Conservation (phyloP, 2,797 vertebrate genomes). For the Monodelphis domestica region DNA sequence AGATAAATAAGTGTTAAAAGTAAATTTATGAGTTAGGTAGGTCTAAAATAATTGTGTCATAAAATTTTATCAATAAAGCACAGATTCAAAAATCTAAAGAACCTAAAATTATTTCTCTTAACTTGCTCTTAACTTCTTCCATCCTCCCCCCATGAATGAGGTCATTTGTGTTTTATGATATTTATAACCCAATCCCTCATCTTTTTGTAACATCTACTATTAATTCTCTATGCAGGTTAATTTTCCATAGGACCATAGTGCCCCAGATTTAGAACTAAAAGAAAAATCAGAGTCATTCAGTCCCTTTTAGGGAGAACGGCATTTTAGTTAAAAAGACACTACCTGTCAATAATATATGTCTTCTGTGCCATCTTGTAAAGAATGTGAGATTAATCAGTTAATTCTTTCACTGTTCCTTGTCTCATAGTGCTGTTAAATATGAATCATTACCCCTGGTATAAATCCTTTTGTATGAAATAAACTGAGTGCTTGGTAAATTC, state of each 20-base stretch:
- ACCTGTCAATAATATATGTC: background rate
- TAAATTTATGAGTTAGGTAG: background rate
- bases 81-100: background rate
- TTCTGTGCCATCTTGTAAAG: background rate
- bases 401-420: background rate
- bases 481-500: background rate
- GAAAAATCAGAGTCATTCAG: background rate
- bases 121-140: background rate
- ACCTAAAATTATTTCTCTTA: background rate
- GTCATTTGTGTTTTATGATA: background rate
- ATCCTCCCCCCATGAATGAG: background rate
- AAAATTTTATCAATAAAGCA: background rate
- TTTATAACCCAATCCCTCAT: background rate
- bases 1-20: background rate
- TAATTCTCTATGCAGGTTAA: background rate
- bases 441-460: background rate
- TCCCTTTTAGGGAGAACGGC: background rate
- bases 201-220: background rate
- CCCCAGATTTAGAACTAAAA: background rate
- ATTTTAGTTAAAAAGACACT: background rate
- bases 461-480: background rate
- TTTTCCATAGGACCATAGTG: background rate
- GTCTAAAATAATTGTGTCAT: background rate
- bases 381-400: background rate
- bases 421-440: background rate